Percentiles rank a stretch among this genome's conserved stretches.
These are phyloP conservation scores for Bembecia ichneumoniformis DNA, from an alignment of 2,888 invertebrate genomes.

Conservation along the genomic window DNA sequence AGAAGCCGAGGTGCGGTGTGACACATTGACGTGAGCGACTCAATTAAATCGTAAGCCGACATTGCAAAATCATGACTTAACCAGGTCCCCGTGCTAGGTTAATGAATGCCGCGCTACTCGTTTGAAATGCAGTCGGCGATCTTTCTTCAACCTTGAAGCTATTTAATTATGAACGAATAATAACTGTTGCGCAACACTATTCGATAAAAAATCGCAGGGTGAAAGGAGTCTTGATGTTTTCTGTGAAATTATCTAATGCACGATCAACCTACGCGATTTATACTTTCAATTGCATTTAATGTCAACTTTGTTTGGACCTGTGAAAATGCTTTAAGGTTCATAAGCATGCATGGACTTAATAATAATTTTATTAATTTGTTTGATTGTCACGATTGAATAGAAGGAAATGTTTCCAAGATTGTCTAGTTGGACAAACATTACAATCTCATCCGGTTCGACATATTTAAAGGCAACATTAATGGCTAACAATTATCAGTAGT, in stretches of 20 bases:
- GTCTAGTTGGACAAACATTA: no score
- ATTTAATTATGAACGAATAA: slow-evolving; percentile 15
- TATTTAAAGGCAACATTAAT: no score
- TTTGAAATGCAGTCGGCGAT: slow-evolving; percentile 30
- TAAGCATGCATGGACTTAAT: no score
- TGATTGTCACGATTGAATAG: no score
- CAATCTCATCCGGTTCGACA: no score
- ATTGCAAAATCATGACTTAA: slow-evolving; percentile 34
- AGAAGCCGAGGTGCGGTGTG: slow-evolving; percentile 35
- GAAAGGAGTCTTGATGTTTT: slow-evolving; percentile 6
- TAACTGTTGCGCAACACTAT: slow-evolving; percentile 10
- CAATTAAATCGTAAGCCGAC: slow-evolving; percentile 43
- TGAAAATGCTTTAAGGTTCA: no score
- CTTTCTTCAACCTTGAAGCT: slow-evolving; percentile 15
- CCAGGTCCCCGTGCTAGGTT: slow-evolving; percentile 32
- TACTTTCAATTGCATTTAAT: neutral
- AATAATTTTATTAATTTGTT: no score
- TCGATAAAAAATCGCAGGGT: slow-evolving; percentile 7
- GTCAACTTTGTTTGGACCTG: neutral
- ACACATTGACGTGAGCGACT: slow-evolving; percentile 19
- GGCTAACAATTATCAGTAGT: no score
- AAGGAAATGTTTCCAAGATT: no score
- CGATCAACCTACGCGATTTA: neutral
- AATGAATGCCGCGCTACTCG: slow-evolving; percentile 31
- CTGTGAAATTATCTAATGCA: neutral